These are phyloP conservation scores for Sipha maydis DNA, from an alignment of 2,888 invertebrate species.

Conservation along the genomic window DNA sequence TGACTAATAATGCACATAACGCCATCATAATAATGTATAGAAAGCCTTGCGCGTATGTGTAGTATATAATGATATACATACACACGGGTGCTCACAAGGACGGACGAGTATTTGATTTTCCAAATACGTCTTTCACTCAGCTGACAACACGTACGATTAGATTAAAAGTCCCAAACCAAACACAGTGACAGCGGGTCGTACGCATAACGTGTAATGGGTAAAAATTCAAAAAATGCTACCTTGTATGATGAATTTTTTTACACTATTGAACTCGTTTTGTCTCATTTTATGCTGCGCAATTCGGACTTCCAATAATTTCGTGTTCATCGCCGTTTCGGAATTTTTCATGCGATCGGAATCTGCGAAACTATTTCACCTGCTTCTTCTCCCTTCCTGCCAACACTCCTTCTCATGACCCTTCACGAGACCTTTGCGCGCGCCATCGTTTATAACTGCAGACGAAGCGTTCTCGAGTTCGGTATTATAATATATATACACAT, in stretches of 20 bases:
- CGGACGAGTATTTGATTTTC: neutral
- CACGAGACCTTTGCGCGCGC: too few relatives aligned
- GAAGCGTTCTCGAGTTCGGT: too few relatives aligned
- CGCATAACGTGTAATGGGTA: neutral
- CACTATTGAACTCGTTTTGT: too few relatives aligned
- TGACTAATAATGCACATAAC: too few relatives aligned
- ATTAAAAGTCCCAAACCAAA: slow-evolving; percentile 24
- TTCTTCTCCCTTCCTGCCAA: neutral
- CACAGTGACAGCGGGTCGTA: neutral
- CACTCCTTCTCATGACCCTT: too few relatives aligned
- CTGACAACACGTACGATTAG: neutral
- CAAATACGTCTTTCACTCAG: neutral
- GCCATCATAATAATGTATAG: too few relatives aligned
- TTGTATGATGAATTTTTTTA: too few relatives aligned
- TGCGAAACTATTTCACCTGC: slow-evolving; percentile 30
- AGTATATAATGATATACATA: neutral
- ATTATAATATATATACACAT: too few relatives aligned
- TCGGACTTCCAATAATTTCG: neutral
- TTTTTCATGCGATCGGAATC: slow-evolving; percentile 18
- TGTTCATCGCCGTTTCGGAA: neutral
- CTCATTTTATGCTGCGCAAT: neutral
- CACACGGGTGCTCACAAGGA: neutral
- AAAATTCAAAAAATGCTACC: neutral
- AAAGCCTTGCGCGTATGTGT: too few relatives aligned
- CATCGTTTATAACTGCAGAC: too few relatives aligned